These are phyloP conservation scores for Noctua janthe DNA, from an alignment of 2,888 invertebrate genomes.

Conservation along the genomic window DNA sequence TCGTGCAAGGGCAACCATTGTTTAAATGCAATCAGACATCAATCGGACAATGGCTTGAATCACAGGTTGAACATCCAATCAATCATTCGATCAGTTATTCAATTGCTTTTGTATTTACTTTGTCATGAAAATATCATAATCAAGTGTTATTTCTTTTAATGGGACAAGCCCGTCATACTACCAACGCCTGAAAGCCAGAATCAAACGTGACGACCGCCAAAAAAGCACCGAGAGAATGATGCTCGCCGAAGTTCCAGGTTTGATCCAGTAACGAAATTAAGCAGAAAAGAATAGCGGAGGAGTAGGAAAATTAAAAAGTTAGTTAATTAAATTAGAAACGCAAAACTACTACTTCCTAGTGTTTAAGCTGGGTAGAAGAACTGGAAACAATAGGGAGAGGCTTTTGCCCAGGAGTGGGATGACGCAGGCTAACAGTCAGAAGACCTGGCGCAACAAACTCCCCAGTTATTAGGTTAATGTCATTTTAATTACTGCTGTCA, in stretches of 20 bases:
- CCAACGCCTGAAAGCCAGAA: not conserved
- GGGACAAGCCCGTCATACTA: not conserved
- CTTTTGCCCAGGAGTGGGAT: too few relatives aligned
- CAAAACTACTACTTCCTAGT: not conserved
- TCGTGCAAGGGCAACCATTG: conserved; percentile 71
- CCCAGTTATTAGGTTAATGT: not conserved
- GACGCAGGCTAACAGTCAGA: too few relatives aligned
- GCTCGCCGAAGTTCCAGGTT: not conserved
- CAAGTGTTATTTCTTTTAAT: not conserved
- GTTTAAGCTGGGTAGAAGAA: not conserved
- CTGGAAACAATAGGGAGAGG: too few relatives aligned
- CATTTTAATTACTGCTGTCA: not conserved
- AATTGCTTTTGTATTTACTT: conserved; percentile 20
- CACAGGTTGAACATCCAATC: conserved; percentile 46
- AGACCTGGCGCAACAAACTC: too few relatives aligned
- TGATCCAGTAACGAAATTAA: not conserved
- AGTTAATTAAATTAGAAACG: not conserved
- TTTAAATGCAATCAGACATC: conserved; percentile 61
- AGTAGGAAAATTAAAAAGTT: not conserved
- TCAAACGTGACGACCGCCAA: not conserved
- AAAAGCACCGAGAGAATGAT: not conserved
- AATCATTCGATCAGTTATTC: conserved; percentile 46
- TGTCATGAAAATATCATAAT: not conserved
- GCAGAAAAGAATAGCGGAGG: not conserved
- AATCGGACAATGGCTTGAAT: conserved; percentile 53